phyloP scores from a whole-genome alignment of 2,888 invertebrate species.

The Myopa testacea region DNA sequence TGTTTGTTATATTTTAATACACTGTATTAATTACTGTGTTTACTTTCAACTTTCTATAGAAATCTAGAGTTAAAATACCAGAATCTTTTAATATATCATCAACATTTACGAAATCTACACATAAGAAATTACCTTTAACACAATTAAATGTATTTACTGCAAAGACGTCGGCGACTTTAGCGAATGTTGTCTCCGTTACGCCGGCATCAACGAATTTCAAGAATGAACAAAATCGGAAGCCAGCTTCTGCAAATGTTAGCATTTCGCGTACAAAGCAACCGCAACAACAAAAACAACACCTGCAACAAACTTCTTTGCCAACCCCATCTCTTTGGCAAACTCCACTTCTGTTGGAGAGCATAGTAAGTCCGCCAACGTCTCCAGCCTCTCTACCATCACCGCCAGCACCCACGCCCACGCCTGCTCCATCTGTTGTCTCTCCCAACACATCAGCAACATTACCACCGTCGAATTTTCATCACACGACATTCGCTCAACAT shows the following conservation, averaged over 20 bases:
- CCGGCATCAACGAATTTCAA: conserved; percentile 54
- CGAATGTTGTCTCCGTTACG: conserved; percentile 37
- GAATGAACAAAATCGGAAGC: conserved; percentile 53
- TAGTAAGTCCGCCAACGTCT: conserved; percentile 57
- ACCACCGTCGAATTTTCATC: conserved; percentile 66
- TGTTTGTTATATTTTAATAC: no score
- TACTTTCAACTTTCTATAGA: conserved; percentile 3
- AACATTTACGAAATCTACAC: conserved; percentile 36
- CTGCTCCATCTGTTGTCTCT: background rate
- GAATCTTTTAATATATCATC: conserved; percentile 16
- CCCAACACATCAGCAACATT: conserved; percentile 49
- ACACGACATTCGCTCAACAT: conserved; percentile 65
- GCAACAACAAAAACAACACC: conserved; percentile 49
- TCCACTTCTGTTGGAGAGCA: conserved; percentile 58
- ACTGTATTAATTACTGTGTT: background rate
- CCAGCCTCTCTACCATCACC: conserved; percentile 57
- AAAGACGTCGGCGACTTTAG: conserved; percentile 59
- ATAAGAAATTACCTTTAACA: conserved; percentile 46
- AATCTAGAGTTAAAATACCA: conserved; percentile 25
- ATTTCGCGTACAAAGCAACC: conserved; percentile 61
- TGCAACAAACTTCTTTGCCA: conserved; percentile 52
- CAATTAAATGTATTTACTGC: conserved; percentile 53
- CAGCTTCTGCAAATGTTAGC: conserved; percentile 58
- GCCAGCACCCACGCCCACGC: conserved; percentile 45
- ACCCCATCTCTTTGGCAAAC: conserved; percentile 64